Percentiles rank a stretch among this genome's conserved stretches.
Conservation (phyloP, 2,113 vertebrate species). For the Cyprinus carpio region DNA sequence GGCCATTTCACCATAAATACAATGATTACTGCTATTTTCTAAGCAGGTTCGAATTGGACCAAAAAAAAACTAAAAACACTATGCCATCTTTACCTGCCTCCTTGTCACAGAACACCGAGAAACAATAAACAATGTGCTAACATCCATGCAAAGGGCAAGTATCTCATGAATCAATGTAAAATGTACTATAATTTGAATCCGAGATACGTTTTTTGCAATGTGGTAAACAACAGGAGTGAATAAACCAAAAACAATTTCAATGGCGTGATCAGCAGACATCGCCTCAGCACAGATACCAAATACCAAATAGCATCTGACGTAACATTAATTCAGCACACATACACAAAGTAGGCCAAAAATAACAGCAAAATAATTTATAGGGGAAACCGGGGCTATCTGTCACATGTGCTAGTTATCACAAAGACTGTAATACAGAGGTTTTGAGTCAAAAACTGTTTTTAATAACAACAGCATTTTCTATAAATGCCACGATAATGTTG, state of each 20-base stretch:
- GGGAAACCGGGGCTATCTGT: background rate
- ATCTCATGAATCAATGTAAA: constrained; percentile 50
- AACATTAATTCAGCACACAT: background rate
- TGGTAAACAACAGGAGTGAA: constrained; percentile 40
- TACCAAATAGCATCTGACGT: background rate
- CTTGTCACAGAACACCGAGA: constrained; percentile 48
- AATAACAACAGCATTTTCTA: background rate
- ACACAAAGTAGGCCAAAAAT: background rate
- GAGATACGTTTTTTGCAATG: constrained; percentile 22
- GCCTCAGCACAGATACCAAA: background rate
- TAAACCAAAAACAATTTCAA: constrained; percentile 43
- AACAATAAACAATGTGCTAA: constrained; percentile 50
- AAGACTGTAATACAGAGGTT: background rate
- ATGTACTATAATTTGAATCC: constrained; percentile 53
- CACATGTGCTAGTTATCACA: background rate
- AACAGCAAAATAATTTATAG: background rate
- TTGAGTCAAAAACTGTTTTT: background rate
- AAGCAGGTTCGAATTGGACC: constrained; percentile 41
- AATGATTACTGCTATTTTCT: constrained; percentile 60
- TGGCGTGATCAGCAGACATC: constrained; percentile 11
- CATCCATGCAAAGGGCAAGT: constrained; percentile 30
- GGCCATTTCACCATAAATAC: constrained; percentile 52
- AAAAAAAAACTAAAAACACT: constrained; percentile 34
- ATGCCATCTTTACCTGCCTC: constrained; percentile 49
- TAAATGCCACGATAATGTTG: background rate